Percentiles rank a stretch among this genome's conserved stretches.
phyloP scores from a whole-genome alignment of 2,113 vertebrate genomes.

The Hippocampus mohnikei region DNA sequence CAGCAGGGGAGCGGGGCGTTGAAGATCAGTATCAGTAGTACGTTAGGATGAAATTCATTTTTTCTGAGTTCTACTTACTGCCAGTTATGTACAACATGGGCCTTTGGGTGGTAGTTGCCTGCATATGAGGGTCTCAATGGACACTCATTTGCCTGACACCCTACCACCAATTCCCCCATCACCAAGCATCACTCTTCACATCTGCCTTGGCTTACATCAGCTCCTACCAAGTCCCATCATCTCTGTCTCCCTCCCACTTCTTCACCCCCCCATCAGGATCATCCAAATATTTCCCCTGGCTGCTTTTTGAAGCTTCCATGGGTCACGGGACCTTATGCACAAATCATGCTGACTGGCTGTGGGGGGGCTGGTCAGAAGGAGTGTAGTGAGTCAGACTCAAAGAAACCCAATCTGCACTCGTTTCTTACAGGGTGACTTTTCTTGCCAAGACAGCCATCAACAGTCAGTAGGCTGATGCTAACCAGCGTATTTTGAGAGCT shows the following conservation, averaged over 20 bases:
- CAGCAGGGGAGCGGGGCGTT: conserved; percentile 37
- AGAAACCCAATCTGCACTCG: conserved; percentile 89
- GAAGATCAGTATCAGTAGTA: conserved; percentile 52
- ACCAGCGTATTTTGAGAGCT: conserved; percentile 57
- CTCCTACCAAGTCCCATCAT: conserved; percentile 53
- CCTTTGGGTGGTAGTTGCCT: conserved; percentile 15
- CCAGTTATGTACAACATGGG: conserved; percentile 17
- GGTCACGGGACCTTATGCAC: conserved; percentile 90
- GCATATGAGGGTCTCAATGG: conserved; percentile 28
- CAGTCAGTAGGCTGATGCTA: conserved; percentile 67
- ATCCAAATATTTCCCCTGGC: conserved; percentile 85
- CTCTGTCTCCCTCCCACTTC: conserved; percentile 66
- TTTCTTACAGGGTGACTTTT: conserved; percentile 79
- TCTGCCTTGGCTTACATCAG: conserved; percentile 84
- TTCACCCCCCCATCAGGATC: conserved; percentile 70
- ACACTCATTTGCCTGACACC: conserved; percentile 18
- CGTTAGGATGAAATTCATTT: conserved; percentile 49
- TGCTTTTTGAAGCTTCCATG: conserved; percentile 84
- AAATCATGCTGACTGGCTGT: conserved; percentile 86
- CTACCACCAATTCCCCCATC: conserved; percentile 51
- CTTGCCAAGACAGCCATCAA: conserved; percentile 76
- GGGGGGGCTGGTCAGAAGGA: conserved; percentile 71
- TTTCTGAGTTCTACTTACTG: conserved; percentile 13
- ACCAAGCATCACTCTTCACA: conserved; percentile 81
- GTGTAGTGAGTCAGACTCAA: conserved; percentile 66